phyloP scores from a whole-genome alignment of 1,140 invertebrate genomes.

The Drosophila bocqueti region DNA sequence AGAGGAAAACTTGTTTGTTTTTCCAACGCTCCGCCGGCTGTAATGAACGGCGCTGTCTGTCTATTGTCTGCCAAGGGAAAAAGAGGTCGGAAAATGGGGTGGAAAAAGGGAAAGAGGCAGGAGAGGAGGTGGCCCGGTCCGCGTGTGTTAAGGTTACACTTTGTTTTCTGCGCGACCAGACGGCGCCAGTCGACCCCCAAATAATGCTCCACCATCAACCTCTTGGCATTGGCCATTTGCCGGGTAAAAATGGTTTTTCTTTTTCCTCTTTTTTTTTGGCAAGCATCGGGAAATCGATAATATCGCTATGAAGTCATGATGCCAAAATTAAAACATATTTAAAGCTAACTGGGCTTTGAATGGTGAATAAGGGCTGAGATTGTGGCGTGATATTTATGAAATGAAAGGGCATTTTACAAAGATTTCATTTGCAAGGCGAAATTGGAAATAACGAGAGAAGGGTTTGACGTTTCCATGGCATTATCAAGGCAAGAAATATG shows the following conservation, averaged over 20 bases:
- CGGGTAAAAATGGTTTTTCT: neutral
- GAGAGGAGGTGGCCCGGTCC: neutral
- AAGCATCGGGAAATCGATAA: slow-evolving; percentile 66
- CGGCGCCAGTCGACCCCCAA: slow-evolving; percentile 62
- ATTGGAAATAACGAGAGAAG: slow-evolving; percentile 2
- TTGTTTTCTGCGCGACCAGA: slow-evolving; percentile 69
- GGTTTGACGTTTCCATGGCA: slow-evolving; percentile 24
- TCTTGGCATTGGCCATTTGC: slow-evolving; percentile 50
- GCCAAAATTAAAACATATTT: slow-evolving; percentile 62
- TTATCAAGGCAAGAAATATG: slow-evolving; percentile 1
- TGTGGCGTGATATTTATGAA: slow-evolving; percentile 4
- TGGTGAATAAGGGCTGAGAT: slow-evolving; percentile 7
- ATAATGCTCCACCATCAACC: slow-evolving; percentile 20
- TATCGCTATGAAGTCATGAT: slow-evolving; percentile 57
- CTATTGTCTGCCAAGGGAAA: slow-evolving; percentile 31
- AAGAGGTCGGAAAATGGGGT: slow-evolving; percentile 3
- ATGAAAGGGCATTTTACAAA: neutral
- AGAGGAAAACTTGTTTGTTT: slow-evolving; percentile 70
- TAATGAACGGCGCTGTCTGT: slow-evolving; percentile 63
- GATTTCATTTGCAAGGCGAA: neutral
- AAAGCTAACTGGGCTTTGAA: slow-evolving; percentile 39
- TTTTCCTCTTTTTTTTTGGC: slow-evolving; percentile 57
- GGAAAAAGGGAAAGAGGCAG: neutral
- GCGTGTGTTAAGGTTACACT: slow-evolving; percentile 77
- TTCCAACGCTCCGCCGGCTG: slow-evolving; percentile 52